Evolutionary conservation across 2,797 vertebrate genomes (phyloP).

Genomic region (Babyrousa celebensis): DNA sequence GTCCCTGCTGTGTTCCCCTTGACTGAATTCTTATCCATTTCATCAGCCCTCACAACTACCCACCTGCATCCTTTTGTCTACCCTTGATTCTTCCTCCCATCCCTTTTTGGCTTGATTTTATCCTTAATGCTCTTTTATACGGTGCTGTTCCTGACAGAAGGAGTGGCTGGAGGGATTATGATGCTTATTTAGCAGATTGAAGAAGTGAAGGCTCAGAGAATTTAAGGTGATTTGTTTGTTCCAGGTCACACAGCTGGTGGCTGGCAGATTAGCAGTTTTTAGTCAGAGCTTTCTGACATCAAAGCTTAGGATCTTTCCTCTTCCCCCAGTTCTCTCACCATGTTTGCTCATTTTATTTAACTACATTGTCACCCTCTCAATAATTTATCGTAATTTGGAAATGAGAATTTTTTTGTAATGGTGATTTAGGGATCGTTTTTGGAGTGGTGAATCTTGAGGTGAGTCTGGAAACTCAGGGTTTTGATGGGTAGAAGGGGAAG

Average conservation of each 20-base stretch:
- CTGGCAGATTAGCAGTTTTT: background rate
- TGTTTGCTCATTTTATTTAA: background rate
- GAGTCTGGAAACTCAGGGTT: constrained; percentile 5
- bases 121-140: background rate
- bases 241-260: background rate
- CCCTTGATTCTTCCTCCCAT: background rate
- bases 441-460: background rate
- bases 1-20: background rate
- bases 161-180: background rate
- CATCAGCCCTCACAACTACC: background rate
- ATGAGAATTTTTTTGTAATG: background rate
- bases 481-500: background rate
- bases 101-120: background rate
- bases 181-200: background rate
- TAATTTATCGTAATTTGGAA: background rate
- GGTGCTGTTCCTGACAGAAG: constrained; percentile 45
- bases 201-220: background rate
- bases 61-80: background rate
- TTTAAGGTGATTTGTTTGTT: constrained; percentile 31
- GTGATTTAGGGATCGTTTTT: background rate
- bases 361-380: background rate
- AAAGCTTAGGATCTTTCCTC: background rate
- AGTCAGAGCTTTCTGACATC: background rate
- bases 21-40: background rate
- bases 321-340: background rate